These are phyloP conservation scores for Stegodyphus mimosarum DNA, from an alignment of 1,140 invertebrate genomes.

Conservation along the genomic window DNA sequence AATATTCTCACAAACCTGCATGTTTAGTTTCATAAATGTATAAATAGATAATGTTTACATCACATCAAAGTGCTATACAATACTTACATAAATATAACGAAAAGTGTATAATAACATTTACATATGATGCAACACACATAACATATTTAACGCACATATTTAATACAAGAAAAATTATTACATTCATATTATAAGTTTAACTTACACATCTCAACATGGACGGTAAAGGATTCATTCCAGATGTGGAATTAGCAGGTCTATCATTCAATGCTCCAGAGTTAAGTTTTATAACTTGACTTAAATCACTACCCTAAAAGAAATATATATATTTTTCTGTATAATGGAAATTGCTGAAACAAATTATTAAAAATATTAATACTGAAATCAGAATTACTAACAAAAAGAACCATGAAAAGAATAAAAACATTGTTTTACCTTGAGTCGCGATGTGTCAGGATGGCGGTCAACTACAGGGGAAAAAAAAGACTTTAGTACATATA, in stretches of 20 bases:
- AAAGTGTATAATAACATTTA: too few species aligned
- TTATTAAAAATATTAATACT: too few species aligned
- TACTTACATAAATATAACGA: too few species aligned
- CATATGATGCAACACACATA: too few species aligned
- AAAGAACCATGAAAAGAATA: background rate
- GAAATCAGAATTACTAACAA: background rate
- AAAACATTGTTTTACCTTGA: conserved; percentile 63
- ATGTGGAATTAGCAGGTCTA: background rate
- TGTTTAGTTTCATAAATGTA: too few species aligned
- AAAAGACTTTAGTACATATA: background rate
- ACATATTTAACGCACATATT: too few species aligned
- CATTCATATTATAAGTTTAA: background rate
- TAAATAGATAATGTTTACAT: too few species aligned
- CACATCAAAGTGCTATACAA: too few species aligned
- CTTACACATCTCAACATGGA: conserved; percentile 52
- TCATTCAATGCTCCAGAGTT: conserved; percentile 62
- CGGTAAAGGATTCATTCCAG: conserved; percentile 21
- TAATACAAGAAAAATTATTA: background rate
- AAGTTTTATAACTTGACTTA: conserved; percentile 64
- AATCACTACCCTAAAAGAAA: conserved; percentile 64
- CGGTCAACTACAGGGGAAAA: conserved; percentile 64
- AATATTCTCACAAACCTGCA: too few species aligned
- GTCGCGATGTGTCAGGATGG: conserved; percentile 65
- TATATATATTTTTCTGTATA: too few species aligned
- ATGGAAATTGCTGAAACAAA: too few species aligned